These are phyloP conservation scores for Apodemia duryi DNA, from an alignment of 2,888 invertebrate species.

Conservation along the genomic window DNA sequence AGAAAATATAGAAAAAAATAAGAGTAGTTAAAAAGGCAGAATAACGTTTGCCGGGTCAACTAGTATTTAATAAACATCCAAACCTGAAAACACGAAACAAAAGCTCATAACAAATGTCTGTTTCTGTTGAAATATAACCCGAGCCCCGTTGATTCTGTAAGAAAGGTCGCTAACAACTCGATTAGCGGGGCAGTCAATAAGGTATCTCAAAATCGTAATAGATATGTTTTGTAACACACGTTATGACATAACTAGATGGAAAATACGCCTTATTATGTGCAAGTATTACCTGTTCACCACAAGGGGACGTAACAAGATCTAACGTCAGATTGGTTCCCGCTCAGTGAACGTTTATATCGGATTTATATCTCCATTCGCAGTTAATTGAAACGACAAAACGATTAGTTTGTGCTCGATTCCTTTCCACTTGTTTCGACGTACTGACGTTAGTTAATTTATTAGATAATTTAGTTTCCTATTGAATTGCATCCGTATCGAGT, in stretches of 20 bases:
- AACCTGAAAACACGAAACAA: no score
- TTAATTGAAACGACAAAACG: slow-evolving; percentile 60
- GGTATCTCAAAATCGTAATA: no score
- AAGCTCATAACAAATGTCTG: no score
- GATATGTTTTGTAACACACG: no score
- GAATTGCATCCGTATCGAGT: slow-evolving; percentile 28
- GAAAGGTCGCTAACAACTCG: no score
- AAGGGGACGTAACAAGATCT: slow-evolving; percentile 29
- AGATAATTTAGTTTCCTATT: slow-evolving; percentile 57
- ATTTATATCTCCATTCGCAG: slow-evolving; percentile 50
- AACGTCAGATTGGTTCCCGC: slow-evolving; percentile 26
- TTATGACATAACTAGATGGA: background rate
- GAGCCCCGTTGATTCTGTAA: no score
- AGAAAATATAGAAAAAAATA: no score
- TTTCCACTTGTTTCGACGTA: slow-evolving; percentile 47
- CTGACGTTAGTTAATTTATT: slow-evolving; percentile 53
- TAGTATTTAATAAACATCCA: no score
- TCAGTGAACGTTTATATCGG: slow-evolving; percentile 36
- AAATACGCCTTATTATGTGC: slow-evolving; percentile 11
- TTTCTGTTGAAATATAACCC: no score
- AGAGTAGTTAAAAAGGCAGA: no score
- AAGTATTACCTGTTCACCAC: slow-evolving; percentile 21
- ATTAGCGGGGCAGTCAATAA: no score
- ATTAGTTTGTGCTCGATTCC: slow-evolving; percentile 49
- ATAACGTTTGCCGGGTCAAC: no score